These are phyloP conservation scores for Andinoacara biseriatus DNA, from an alignment of 2,113 vertebrate species.

Conservation along the genomic window DNA sequence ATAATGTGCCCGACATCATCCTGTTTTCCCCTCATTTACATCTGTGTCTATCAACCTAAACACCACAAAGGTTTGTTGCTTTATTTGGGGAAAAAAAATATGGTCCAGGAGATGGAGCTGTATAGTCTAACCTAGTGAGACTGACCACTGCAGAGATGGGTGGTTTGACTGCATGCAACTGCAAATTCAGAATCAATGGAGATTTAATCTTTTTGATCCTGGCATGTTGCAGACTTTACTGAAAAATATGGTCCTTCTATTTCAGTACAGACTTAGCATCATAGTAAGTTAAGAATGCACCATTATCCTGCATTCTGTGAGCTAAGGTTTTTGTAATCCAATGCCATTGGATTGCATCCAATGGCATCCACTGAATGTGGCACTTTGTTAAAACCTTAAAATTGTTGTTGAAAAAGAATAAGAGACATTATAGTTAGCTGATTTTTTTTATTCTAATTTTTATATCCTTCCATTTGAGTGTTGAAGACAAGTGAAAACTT, in stretches of 20 bases:
- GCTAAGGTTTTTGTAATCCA: background rate
- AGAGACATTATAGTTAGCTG: background rate
- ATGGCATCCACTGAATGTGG: background rate
- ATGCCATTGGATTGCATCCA: background rate
- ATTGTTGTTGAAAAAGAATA: background rate
- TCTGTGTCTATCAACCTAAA: background rate
- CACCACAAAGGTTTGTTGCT: background rate
- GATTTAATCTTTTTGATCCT: background rate
- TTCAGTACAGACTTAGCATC: background rate
- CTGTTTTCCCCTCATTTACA: background rate
- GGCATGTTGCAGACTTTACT: background rate
- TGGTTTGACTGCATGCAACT: background rate
- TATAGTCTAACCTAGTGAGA: background rate
- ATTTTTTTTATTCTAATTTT: background rate
- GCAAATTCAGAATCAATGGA: background rate
- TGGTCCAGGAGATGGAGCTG: constrained; percentile 44
- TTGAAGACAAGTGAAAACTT: background rate
- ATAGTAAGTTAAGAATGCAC: background rate
- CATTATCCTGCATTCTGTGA: background rate
- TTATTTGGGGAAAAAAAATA: background rate
- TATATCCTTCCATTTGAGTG: background rate
- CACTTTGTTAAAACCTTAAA: background rate
- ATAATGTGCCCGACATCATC: background rate
- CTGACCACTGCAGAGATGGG: background rate
- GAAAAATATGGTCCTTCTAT: background rate